These are phyloP conservation scores for Montipora cactus DNA, from an alignment of 64 coral and sea anemone species.

Conservation along the genomic window DNA sequence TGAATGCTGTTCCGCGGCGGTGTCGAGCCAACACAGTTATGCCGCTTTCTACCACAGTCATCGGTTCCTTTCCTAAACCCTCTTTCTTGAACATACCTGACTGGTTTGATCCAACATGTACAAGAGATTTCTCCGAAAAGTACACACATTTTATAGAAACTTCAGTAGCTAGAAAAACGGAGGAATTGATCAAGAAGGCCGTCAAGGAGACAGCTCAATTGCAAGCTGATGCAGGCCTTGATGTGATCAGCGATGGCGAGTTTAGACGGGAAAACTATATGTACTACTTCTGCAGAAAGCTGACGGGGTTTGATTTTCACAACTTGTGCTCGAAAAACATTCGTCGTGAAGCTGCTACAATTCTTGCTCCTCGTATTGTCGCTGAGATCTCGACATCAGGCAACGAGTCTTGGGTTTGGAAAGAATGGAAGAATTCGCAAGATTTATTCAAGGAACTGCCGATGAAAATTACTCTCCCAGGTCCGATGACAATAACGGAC, in stretches of 20 bases:
- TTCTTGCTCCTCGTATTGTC: conserved; percentile 64
- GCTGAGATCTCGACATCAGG: conserved; percentile 28
- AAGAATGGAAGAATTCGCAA: conserved; percentile 79
- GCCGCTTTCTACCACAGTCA: conserved; percentile 77
- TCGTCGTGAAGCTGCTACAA: conserved; percentile 63
- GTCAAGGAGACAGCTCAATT: conserved; percentile 53
- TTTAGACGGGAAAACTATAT: conserved; percentile 83
- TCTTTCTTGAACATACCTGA: conserved; percentile 66
- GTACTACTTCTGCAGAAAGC: conserved; percentile 78
- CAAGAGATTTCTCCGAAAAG: conserved; percentile 28
- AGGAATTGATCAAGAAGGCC: conserved; percentile 43
- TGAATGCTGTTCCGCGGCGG: no score
- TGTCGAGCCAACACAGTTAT: not conserved
- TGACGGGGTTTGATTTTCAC: conserved; percentile 88
- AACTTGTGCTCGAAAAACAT: conserved; percentile 49
- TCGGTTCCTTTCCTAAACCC: conserved; percentile 82
- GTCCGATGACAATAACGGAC: conserved; percentile 80
- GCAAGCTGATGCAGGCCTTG: conserved; percentile 62
- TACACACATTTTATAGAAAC: conserved; percentile 26
- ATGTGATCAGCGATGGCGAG: conserved; percentile 90
- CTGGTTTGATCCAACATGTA: conserved; percentile 58
- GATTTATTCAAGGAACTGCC: conserved; percentile 7
- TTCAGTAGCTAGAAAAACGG: not conserved
- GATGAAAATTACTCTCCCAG: conserved; percentile 87
- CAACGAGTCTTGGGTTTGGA: conserved; percentile 41